Evolutionary conservation across 92 coral and sea anemone genomes (phyloP), one percentile per base, ranked within the genome.

Genomic region (Chrysogorgia sp.): DNA sequence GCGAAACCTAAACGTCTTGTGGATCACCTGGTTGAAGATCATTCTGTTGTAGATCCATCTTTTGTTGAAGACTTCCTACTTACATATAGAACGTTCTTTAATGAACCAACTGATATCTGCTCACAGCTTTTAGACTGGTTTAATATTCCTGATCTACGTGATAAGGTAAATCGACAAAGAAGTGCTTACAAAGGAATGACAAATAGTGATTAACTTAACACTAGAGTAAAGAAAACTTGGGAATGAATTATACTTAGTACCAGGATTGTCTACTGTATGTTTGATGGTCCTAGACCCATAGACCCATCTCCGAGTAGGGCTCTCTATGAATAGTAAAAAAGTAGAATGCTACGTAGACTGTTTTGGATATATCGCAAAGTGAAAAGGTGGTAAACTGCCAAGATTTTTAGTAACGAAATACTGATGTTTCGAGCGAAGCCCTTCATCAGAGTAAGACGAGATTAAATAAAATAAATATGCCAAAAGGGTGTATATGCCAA

Each of bases 1-100:
- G 97, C 99, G 2, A 90, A 86, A 50, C 87, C 97, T 1, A 87
- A 87, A 69, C 91, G 91, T 65, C 92, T 96, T 29, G 80, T 96
- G 2, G 84, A 85, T 29, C 99, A 96, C 64, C 72, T 96, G 76
- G 97, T 96, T 0, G 97, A 90, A 23, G 97, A 96, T 66, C 99
- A 96, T 63, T 92, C 99, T 0, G 99, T 91, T 0, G 92, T 96
- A 28, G 99, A 96, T 68, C 99, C 99, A 40, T 89, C 99, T 0
- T 96, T 80, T 77, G 99, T 96, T 28, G 99, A 96, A 65, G 99
- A 96, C 59, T 90, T 96, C 61, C 83, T 96, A 59, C 81, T 96
- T 22, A 96, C 97, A 5, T 96, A 90, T 84, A 87, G 90, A 76
- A 89, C 92, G n/a, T 94, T 92, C 70, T 71, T 77, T 40, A 93